A percentile compares a stretch with the other conserved stretches of the same genome.
Conservation (phyloP, 2,888 invertebrate genomes). For the Yponomeuta sedellus region DNA sequence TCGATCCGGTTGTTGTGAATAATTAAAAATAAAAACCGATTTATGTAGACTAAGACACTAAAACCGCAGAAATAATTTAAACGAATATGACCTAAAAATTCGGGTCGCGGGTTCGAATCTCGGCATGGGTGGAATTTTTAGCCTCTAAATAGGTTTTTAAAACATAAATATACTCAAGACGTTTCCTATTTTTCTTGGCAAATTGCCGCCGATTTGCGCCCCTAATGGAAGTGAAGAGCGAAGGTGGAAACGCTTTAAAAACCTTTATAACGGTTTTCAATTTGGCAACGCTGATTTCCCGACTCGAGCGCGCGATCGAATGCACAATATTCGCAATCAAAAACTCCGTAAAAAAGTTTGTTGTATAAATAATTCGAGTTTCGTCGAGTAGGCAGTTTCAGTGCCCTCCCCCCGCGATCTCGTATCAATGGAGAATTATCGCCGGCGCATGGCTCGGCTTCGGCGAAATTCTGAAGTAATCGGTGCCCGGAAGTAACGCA, state of each 20-base stretch:
- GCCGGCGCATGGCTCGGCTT: conserved; percentile 23
- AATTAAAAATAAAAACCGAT: too few species aligned
- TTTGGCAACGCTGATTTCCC: background rate
- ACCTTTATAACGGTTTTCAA: background rate
- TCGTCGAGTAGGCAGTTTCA: background rate
- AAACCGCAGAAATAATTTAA: too few species aligned
- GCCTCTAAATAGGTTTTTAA: too few species aligned
- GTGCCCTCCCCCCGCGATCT: background rate
- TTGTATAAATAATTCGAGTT: conserved; percentile 9
- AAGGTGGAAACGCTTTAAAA: background rate
- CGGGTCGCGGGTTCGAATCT: too few species aligned
- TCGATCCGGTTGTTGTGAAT: too few species aligned
- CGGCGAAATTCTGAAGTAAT: background rate
- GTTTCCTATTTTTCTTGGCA: too few species aligned
- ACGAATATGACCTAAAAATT: too few species aligned
- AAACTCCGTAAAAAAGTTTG: conserved; percentile 7
- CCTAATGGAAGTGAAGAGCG: too few species aligned
- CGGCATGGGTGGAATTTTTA: too few species aligned
- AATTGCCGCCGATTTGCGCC: too few species aligned
- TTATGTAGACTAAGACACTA: too few species aligned
- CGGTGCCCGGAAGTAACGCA: background rate
- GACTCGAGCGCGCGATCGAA: background rate
- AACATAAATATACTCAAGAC: too few species aligned
- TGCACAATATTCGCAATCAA: conserved; percentile 1
- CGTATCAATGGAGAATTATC: conserved; percentile 29